These are phyloP conservation scores for Pyrgus malvae DNA, from an alignment of 2,888 invertebrate species.

Conservation along the genomic window DNA sequence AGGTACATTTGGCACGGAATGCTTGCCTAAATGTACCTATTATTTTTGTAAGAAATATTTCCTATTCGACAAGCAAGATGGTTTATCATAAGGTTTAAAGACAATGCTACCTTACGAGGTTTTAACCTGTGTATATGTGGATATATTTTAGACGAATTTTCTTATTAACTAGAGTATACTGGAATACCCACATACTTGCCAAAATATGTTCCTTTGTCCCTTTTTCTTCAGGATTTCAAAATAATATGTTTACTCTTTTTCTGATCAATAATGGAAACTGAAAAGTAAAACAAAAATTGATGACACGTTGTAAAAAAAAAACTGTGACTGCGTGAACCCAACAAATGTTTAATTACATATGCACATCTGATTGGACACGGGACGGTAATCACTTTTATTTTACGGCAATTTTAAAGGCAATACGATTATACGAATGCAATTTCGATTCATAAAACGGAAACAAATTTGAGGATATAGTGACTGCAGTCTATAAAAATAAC, in stretches of 20 bases:
- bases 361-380: conserved; percentile 25
- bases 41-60: conserved; percentile 22
- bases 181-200: no score
- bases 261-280: no score
- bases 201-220: no score
- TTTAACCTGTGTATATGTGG: no score
- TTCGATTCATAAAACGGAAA: conserved; percentile 28
- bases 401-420: conserved; percentile 27
- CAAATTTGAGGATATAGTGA: conserved; percentile 25
- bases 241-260: no score
- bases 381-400: conserved; percentile 27
- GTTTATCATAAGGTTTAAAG: conserved; percentile 12
- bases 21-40: conserved; percentile 33
- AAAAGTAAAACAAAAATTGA: no score
- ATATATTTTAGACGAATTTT: no score
- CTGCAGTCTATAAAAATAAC: conserved; percentile 25
- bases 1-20: conserved; percentile 53
- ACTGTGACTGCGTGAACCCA: conserved; percentile 5
- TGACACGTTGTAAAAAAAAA: no score
- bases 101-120: no score
- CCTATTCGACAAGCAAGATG: background rate
- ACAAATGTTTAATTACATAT: conserved; percentile 28
- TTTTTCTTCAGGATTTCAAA: no score
- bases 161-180: no score
- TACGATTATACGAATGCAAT: conserved; percentile 26